Conservation (phyloP, 1,140 invertebrate genomes). For the Tetranychus cinnabarinus region DNA sequence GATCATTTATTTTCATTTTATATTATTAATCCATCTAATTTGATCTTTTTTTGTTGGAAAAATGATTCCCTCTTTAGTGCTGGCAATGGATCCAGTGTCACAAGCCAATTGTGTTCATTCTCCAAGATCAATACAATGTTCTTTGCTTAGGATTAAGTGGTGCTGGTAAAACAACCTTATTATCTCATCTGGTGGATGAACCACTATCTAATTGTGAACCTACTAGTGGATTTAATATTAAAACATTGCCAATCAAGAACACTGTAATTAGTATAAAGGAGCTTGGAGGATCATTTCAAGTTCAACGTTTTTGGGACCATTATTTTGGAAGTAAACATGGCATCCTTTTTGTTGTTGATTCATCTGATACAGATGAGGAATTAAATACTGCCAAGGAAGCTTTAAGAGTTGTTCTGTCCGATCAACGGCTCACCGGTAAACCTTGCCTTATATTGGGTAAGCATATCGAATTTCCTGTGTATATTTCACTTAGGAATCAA, state of each 20-base stretch:
- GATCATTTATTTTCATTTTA: neutral
- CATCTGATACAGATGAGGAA: slow-evolving; percentile 6
- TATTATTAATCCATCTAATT: neutral
- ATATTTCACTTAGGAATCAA: too few relatives aligned
- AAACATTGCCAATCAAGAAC: slow-evolving; percentile 15
- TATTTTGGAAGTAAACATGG: slow-evolving; percentile 15
- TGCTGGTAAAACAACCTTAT: slow-evolving; percentile 15
- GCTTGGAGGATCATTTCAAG: slow-evolving; percentile 13
- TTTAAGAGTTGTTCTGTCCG: slow-evolving; percentile 8
- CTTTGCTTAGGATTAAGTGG: slow-evolving; percentile 21
- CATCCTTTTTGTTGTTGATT: slow-evolving; percentile 13
- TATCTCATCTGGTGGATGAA: slow-evolving; percentile 22
- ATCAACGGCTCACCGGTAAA: slow-evolving; percentile 9
- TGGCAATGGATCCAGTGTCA: slow-evolving; percentile 15
- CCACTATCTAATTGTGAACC: slow-evolving; percentile 18
- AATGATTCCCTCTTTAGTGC: slow-evolving; percentile 7
- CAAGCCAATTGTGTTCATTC: slow-evolving; percentile 8
- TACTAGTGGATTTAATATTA: slow-evolving; percentile 19
- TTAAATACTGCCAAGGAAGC: slow-evolving; percentile 10
- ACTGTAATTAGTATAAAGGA: slow-evolving; percentile 23
- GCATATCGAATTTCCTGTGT: neutral
- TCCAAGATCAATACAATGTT: slow-evolving; percentile 14
- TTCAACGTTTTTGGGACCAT: slow-evolving; percentile 14
- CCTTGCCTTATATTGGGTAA: slow-evolving; percentile 14
- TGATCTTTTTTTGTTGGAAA: neutral